Evolutionary conservation across 2,797 vertebrate genomes (phyloP).

Genomic region (Syndactyla subalaris): DNA sequence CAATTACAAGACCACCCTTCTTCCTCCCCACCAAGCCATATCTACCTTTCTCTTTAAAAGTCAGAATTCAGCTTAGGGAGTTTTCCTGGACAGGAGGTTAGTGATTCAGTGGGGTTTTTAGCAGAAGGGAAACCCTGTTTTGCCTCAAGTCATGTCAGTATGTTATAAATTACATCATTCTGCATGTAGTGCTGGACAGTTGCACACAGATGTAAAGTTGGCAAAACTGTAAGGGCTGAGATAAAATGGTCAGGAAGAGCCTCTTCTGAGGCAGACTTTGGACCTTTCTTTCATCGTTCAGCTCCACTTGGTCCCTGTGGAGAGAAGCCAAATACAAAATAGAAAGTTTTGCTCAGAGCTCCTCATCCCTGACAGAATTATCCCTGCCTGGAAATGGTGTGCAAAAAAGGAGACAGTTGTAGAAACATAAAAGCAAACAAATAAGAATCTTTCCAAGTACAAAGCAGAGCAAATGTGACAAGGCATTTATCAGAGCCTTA

Average conservation of each 20-base stretch:
- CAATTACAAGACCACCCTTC: background rate
- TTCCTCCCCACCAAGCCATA: fast-evolving
- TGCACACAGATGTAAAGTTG: background rate
- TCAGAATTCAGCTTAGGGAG: background rate
- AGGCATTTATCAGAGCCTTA: background rate
- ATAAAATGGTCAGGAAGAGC: background rate
- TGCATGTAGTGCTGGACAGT: background rate
- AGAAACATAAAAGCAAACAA: slow-evolving; percentile 55
- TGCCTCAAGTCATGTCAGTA: background rate
- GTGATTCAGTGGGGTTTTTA: background rate
- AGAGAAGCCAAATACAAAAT: background rate
- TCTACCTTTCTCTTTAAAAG: background rate
- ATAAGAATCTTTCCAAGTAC: slow-evolving; percentile 29
- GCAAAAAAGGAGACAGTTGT: background rate
- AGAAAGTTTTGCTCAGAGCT: background rate
- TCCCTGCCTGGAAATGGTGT: background rate
- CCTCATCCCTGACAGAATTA: background rate
- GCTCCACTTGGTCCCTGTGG: background rate
- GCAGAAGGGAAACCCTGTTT: background rate
- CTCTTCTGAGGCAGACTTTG: background rate
- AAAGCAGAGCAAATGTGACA: slow-evolving; percentile 42
- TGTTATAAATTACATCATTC: background rate
- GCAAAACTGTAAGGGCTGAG: background rate
- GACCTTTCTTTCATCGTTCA: background rate
- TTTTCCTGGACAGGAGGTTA: background rate